phyloP scores from a whole-genome alignment of 2,797 vertebrate species.

The Vireo griseus region DNA sequence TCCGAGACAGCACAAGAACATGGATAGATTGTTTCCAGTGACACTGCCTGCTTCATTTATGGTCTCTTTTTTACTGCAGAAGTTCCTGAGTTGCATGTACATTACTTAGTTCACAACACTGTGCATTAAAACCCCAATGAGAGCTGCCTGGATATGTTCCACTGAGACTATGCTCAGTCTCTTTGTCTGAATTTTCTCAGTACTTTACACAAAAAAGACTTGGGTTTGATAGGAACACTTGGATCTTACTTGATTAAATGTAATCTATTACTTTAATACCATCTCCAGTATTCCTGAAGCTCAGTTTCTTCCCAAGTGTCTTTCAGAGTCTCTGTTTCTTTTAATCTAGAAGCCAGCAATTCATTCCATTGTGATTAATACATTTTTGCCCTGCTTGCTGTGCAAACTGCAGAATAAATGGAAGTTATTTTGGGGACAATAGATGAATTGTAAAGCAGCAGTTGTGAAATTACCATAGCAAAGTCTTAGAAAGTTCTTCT shows the following conservation, averaged over 20 bases:
- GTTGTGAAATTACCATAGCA: not conserved
- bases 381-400: not conserved
- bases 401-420: not conserved
- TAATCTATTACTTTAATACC: not conserved
- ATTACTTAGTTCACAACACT: not conserved
- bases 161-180: not conserved
- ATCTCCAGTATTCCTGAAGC: not conserved
- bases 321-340: not conserved
- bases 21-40: not conserved
- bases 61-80: not conserved
- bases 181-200: not conserved
- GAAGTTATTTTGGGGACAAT: not conserved
- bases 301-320: rapidly evolving
- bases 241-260: not conserved
- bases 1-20: not conserved
- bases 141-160: not conserved
- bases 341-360: not conserved
- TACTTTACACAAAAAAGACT: not conserved
- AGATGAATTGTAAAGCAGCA: not conserved
- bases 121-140: rapidly evolving
- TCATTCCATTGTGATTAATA: not conserved
- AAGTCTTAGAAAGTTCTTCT: not conserved
- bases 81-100: not conserved
- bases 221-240: not conserved
- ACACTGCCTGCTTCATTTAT: not conserved